Evolutionary conservation across 1,140 invertebrate species (phyloP), one percentile per base, ranked within the genome.

Genomic region (Eupristina koningsbergeri): DNA sequence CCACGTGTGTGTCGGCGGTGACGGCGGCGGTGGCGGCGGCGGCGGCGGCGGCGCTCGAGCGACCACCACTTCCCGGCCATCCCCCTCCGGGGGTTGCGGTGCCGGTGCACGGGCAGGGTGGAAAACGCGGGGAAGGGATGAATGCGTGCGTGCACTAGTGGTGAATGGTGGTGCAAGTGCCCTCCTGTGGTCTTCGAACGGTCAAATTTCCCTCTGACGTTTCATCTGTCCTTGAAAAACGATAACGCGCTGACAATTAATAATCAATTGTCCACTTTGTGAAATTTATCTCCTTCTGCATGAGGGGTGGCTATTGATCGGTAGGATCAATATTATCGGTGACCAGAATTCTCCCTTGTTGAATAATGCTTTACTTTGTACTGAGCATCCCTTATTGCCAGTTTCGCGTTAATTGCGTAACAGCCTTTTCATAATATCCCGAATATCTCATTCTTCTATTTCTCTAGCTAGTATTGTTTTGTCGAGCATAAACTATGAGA

Each of bases 261-360:
- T 71, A 71, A 71, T 71, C 67, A n/a, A 71, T 41, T 41, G 67
- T 71, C 36, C 67, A 71, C 36, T 26, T 31, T 36, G 67, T 41
- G 36, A 29, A n/a, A 67, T 58, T 50, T 50, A 76, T 76, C 29
- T 58, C 5, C 39, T 13, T 36, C 2, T 76, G 9, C 31, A 45
- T 45, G 41, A 19, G 29, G 22, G 74, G 0, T 2, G 50, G 2
- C 22, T 22, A 58, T 58, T 58, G 22, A 58, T 58, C 13, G 22
- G 3, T 26, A 22, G 19, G 53, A 26, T 58, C 53, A 22, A 58
- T 58, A 58, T 58, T 26, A 26, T 58, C 22, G 53, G 13, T 50
- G 17, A 2, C 22, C 53, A 3, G 53, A 2, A 26, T 6, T 3
- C 47, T 15, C 2, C 47, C 9, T 17, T 7, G 2, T 15, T 17